Evolutionary conservation across 1,140 invertebrate genomes (phyloP).

Genomic region (Diprion similis): DNA sequence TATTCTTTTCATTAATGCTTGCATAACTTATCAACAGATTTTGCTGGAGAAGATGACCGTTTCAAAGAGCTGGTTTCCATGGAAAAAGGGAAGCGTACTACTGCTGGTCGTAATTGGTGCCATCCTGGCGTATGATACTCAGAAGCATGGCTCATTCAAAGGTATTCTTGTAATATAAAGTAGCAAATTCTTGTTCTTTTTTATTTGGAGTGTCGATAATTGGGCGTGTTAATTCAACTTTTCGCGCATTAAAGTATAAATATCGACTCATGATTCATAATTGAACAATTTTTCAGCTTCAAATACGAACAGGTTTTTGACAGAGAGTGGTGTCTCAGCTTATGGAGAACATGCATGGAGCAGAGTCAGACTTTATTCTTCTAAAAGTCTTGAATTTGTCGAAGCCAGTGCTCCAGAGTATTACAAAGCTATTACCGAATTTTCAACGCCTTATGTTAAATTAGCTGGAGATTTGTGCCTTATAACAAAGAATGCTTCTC

Average conservation of each 20-base stretch:
- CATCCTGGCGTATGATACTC: constrained; percentile 51
- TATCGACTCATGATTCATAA: too few relatives aligned
- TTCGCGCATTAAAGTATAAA: too few relatives aligned
- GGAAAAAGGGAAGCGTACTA: constrained; percentile 50
- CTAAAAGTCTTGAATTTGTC: constrained; percentile 67
- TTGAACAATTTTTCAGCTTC: constrained; percentile 54
- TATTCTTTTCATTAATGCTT: neutral
- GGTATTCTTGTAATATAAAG: constrained; percentile 33
- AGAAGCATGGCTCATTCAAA: constrained; percentile 53
- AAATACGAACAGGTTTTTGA: constrained; percentile 65
- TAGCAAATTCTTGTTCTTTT: too few relatives aligned
- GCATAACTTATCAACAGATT: constrained; percentile 31
- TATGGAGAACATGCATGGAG: constrained; percentile 68
- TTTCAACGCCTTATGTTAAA: constrained; percentile 67
- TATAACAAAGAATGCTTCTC: constrained; percentile 61
- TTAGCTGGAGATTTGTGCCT: constrained; percentile 65
- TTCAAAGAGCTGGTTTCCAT: constrained; percentile 48
- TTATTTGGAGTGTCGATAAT: too few relatives aligned
- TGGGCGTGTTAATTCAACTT: too few relatives aligned
- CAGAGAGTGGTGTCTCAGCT: constrained; percentile 66
- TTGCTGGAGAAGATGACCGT: constrained; percentile 56
- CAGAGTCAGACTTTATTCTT: constrained; percentile 62
- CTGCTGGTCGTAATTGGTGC: constrained; percentile 48
- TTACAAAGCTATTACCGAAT: constrained; percentile 63
- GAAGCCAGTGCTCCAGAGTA: constrained; percentile 73